Conservation (phyloP, 1,140 invertebrate species). For the Drosophila kikkawai region DNA sequence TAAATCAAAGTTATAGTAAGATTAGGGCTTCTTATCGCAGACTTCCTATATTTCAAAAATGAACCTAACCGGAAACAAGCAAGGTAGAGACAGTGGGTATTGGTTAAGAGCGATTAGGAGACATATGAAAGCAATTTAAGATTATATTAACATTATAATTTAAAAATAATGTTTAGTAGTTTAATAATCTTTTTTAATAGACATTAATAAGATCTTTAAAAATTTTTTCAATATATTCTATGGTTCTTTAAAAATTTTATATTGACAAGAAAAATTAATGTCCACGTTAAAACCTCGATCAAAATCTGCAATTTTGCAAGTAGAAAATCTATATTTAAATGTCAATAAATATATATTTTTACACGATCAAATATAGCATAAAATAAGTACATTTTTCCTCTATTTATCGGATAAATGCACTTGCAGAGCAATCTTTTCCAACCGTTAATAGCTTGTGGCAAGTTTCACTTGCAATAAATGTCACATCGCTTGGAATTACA, state of each 20-base stretch:
- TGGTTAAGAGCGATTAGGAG: neutral
- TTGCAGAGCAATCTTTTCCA: neutral
- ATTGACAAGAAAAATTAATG: too few species aligned
- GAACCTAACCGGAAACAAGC: conserved; percentile 13
- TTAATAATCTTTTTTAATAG: too few species aligned
- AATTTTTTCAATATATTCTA: too few species aligned
- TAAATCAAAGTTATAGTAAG: conserved; percentile 2
- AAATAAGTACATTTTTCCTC: neutral
- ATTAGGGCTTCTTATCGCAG: conserved; percentile 9
- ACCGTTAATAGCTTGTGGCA: conserved; percentile 16
- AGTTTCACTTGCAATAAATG: conserved; percentile 16
- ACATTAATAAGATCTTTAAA: too few species aligned
- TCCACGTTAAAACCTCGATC: neutral
- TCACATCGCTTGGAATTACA: conserved; percentile 9
- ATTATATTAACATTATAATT: neutral
- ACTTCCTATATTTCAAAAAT: conserved; percentile 5
- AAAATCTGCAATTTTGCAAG: neutral
- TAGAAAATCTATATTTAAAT: neutral
- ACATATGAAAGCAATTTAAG: neutral
- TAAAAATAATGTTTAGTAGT: too few species aligned
- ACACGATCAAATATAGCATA: neutral
- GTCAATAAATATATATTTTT: neutral
- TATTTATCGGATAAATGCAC: neutral
- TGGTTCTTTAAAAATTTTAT: too few species aligned
- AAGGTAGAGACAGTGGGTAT: neutral